Percentiles rank a stretch among this genome's conserved stretches.
phyloP scores from a whole-genome alignment of 2,113 vertebrate genomes.

The Microtus oregoni region DNA sequence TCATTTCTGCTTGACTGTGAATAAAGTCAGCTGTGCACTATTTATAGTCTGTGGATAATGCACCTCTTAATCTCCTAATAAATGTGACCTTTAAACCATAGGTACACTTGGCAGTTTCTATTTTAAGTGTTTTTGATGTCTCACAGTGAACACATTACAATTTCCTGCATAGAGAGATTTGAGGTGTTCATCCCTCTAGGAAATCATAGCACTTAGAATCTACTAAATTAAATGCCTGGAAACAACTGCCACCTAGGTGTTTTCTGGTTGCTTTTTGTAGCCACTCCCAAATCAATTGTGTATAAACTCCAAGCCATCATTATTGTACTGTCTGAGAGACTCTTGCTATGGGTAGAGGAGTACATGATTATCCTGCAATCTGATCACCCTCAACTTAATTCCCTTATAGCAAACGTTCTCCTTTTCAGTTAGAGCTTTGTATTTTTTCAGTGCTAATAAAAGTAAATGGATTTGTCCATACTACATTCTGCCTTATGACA shows the following conservation, averaged over 20 bases:
- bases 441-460: slow-evolving; percentile 53
- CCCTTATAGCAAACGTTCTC: slow-evolving; percentile 20
- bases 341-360: neutral
- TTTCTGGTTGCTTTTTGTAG: slow-evolving; percentile 79
- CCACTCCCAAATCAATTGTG: slow-evolving; percentile 77
- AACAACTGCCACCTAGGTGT: slow-evolving; percentile 81
- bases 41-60: slow-evolving; percentile 87
- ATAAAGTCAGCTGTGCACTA: slow-evolving; percentile 91
- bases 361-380: slow-evolving; percentile 1
- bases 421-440: neutral
- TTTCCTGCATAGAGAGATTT: slow-evolving; percentile 86
- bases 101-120: slow-evolving; percentile 86
- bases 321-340: slow-evolving; percentile 39
- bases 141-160: slow-evolving; percentile 84
- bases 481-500: slow-evolving; percentile 31
- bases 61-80: slow-evolving; percentile 90
- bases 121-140: slow-evolving; percentile 89
- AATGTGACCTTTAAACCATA: slow-evolving; percentile 89
- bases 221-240: slow-evolving; percentile 81
- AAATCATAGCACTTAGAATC: slow-evolving; percentile 81
- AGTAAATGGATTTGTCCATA: slow-evolving; percentile 28
- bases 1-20: slow-evolving; percentile 84
- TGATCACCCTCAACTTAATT: slow-evolving; percentile 45
- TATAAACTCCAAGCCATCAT: slow-evolving; percentile 46
- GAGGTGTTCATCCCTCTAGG: slow-evolving; percentile 83